A percentile compares a stretch with the other conserved stretches of the same genome.
Evolutionary conservation across 2,888 invertebrate genomes (phyloP).

Genomic region (Griposia aprilina): DNA sequence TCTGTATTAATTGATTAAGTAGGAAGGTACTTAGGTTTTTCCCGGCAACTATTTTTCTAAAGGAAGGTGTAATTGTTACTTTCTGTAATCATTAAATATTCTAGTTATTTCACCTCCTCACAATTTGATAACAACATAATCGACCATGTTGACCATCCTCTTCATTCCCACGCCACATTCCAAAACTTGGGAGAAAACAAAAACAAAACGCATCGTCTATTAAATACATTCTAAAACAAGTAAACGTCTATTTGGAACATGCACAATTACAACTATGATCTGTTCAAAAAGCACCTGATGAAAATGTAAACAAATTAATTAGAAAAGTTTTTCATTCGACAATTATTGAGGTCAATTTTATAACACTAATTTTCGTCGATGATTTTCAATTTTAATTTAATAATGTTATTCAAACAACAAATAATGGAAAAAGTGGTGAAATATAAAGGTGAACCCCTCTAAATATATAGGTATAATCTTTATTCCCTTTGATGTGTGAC

Average conservation of each 20-base stretch:
- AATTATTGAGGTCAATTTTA: neutral
- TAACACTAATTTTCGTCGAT: neutral
- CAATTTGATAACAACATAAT: constrained; percentile 29
- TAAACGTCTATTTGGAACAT: constrained; percentile 56
- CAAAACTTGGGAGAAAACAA: constrained; percentile 26
- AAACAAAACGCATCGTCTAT: constrained; percentile 47
- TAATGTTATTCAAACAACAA: neutral
- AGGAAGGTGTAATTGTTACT: neutral
- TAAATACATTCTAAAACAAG: neutral
- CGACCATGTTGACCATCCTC: neutral
- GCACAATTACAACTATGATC: constrained; percentile 40
- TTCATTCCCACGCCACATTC: constrained; percentile 45
- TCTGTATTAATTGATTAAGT: neutral
- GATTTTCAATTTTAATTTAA: neutral
- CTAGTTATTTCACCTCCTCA: neutral
- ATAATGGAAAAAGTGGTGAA: neutral
- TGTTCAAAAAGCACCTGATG: neutral
- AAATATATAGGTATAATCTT: neutral
- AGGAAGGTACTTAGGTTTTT: neutral
- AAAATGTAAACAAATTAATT: neutral
- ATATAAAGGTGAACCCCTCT: neutral
- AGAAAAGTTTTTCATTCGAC: neutral
- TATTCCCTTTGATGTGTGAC: neutral
- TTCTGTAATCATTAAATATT: neutral
- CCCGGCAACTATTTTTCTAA: neutral